Conservation (phyloP, 2,113 vertebrate species). For the Noturus placidus region DNA sequence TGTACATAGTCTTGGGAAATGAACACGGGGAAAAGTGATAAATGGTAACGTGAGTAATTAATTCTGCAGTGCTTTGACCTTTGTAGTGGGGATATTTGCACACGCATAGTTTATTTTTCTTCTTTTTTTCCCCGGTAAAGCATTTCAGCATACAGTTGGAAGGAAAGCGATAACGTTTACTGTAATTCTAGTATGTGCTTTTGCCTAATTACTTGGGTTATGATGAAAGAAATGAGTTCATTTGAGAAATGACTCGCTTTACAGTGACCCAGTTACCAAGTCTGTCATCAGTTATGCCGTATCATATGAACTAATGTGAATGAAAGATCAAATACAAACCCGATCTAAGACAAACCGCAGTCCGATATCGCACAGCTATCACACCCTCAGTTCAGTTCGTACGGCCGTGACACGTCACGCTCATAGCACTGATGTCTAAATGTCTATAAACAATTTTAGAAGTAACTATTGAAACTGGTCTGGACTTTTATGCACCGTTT, state of each 20-base stretch:
- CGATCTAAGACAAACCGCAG: not conserved
- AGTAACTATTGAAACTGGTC: not conserved
- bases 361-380: not conserved
- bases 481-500: not conserved
- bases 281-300: not conserved
- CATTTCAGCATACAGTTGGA: no score
- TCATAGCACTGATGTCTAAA: not conserved
- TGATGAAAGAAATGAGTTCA: not conserved
- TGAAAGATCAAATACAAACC: not conserved
- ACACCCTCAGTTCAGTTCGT: not conserved
- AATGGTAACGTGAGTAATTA: slow-evolving; percentile 1
- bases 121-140: not conserved
- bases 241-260: not conserved
- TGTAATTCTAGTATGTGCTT: not conserved
- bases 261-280: not conserved
- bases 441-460: not conserved
- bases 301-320: not conserved
- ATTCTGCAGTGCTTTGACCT: not conserved
- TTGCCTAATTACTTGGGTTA: not conserved
- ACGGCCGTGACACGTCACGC: not conserved
- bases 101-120: not conserved
- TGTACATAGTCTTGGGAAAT: not conserved
- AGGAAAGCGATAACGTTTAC: not conserved
- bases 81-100: not conserved
- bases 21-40: not conserved